These are phyloP conservation scores for Aspidapion aeneum DNA, from an alignment of 2,888 invertebrate genomes.

Conservation along the genomic window DNA sequence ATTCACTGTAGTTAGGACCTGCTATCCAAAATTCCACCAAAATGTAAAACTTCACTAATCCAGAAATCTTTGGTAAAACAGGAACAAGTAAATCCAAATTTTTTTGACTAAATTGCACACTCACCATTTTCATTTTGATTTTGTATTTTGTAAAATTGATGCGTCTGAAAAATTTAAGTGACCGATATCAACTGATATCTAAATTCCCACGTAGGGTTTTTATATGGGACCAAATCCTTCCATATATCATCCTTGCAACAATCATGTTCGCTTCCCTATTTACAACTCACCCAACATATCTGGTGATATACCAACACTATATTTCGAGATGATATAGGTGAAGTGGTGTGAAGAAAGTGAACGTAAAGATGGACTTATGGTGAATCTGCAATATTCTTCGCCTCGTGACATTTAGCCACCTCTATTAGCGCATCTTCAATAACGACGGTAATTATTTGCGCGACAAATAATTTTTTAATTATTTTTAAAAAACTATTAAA, in stretches of 20 bases:
- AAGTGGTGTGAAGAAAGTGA: background rate
- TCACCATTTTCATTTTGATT: slow-evolving; percentile 33
- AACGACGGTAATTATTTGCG: no score
- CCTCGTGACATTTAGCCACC: slow-evolving; percentile 1
- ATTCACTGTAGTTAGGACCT: background rate
- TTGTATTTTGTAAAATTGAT: slow-evolving; percentile 12
- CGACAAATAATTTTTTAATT: no score
- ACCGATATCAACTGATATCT: slow-evolving; percentile 1
- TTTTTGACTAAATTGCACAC: slow-evolving; percentile 14
- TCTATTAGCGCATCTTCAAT: background rate
- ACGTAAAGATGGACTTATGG: background rate
- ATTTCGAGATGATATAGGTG: background rate
- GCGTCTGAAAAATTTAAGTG: background rate
- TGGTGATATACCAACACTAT: background rate
- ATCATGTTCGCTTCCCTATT: background rate
- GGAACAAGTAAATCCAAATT: background rate
- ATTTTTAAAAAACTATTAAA: no score
- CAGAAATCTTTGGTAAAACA: background rate
- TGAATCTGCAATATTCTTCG: background rate
- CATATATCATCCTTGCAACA: background rate
- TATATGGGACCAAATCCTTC: slow-evolving; percentile 17
- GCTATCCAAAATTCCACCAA: background rate
- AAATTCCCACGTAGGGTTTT: slow-evolving; percentile 7
- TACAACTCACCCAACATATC: background rate
- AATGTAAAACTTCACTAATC: slow-evolving; percentile 3